Percentiles rank a stretch among this genome's conserved stretches.
Evolutionary conservation across 2,113 vertebrate species (phyloP).

Genomic region (Notarius lentiginosus): DNA sequence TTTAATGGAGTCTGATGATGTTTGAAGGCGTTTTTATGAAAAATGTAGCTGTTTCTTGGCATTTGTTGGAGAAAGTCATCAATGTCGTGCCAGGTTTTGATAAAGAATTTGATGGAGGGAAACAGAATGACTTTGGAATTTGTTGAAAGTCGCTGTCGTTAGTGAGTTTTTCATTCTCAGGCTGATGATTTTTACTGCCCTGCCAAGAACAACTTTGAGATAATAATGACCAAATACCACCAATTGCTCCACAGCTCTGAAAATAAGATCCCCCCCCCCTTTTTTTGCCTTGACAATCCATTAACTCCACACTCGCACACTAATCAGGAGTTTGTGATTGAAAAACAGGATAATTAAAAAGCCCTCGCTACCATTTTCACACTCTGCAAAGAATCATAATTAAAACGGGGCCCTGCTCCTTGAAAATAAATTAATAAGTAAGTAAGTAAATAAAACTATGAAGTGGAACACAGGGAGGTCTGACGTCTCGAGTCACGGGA

Average conservation of each 20-base stretch:
- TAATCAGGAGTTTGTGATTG: conserved; percentile 3
- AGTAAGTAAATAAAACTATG: neutral
- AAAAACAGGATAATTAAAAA: conserved; percentile 6
- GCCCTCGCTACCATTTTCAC: neutral
- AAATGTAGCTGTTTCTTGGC: neutral
- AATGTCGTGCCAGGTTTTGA: neutral
- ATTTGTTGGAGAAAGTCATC: no score
- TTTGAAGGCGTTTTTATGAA: neutral
- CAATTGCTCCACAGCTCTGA: neutral
- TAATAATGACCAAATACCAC: neutral
- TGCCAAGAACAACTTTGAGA: neutral
- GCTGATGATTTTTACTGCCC: neutral
- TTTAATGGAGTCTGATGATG: neutral
- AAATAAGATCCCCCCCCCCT: neutral
- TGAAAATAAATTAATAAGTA: neutral
- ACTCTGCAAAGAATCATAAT: neutral
- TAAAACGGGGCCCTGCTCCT: neutral
- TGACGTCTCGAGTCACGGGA: neutral
- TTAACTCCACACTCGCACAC: neutral
- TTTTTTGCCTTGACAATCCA: neutral
- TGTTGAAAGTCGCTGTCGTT: neutral
- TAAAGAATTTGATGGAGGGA: neutral
- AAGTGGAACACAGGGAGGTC: neutral
- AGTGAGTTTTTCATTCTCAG: neutral
- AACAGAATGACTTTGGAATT: neutral